These are phyloP conservation scores for Gandaritis pyraliata DNA, from an alignment of 2,888 invertebrate species.

Conservation along the genomic window DNA sequence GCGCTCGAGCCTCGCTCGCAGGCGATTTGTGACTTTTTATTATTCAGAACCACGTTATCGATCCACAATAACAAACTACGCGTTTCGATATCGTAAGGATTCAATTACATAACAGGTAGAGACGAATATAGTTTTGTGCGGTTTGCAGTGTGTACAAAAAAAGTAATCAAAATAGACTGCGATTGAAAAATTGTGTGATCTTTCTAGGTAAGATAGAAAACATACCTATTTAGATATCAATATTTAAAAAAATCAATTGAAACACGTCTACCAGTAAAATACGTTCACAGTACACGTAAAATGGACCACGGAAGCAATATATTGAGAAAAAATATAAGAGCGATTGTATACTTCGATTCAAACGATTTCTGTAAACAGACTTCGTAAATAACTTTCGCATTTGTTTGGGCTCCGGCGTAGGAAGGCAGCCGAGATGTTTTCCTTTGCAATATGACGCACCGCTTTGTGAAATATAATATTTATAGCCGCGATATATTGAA, in stretches of 20 bases:
- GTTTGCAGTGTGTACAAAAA: too few species aligned
- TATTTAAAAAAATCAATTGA: neutral
- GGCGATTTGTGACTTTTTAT: constrained; percentile 27
- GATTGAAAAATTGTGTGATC: too few species aligned
- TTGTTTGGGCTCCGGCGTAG: constrained; percentile 13
- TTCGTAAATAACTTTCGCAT: constrained; percentile 19
- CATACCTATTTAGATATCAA: too few species aligned
- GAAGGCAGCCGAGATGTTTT: constrained; percentile 8
- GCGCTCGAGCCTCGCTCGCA: constrained; percentile 1
- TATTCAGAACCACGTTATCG: constrained; percentile 26
- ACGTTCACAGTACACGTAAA: neutral
- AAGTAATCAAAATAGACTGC: too few species aligned
- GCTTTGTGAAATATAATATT: neutral
- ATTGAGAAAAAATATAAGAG: neutral
- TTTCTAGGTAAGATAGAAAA: too few species aligned
- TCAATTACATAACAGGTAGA: constrained; percentile 13
- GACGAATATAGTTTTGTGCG: neutral
- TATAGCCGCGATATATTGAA: neutral
- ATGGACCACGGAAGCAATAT: neutral
- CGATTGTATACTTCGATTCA: constrained; percentile 10
- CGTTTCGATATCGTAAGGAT: constrained; percentile 17
- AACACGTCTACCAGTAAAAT: neutral
- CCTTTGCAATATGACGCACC: constrained; percentile 9
- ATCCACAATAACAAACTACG: constrained; percentile 27
- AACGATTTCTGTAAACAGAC: constrained; percentile 18